Evolutionary conservation across 2,888 invertebrate species (phyloP).

Genomic region (Athalia cordata): DNA sequence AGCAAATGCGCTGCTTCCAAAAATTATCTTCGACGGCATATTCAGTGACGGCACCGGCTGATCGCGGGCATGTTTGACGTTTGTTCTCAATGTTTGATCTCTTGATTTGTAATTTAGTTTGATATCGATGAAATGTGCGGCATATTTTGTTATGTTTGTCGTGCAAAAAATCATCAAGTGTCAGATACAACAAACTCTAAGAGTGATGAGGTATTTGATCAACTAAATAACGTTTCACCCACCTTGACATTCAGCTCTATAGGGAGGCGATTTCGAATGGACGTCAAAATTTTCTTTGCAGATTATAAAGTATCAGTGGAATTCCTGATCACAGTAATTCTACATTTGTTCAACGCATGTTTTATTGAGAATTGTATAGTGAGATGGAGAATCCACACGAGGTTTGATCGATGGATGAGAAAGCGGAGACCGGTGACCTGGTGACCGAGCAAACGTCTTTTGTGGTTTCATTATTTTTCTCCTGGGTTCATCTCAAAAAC

Average conservation of each 20-base stretch:
- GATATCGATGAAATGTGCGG: constrained; percentile 73
- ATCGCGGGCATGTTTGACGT: not conserved
- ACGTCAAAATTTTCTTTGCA: not conserved
- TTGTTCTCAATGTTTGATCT: not conserved
- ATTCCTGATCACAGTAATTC: no score
- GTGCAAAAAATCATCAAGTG: constrained; percentile 50
- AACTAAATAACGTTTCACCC: not conserved
- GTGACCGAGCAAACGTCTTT: no score
- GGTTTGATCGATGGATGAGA: no score
- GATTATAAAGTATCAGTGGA: not conserved
- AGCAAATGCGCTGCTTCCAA: not conserved
- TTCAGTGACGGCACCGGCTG: not conserved
- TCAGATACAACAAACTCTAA: constrained; percentile 1
- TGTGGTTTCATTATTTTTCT: no score
- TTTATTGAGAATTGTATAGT: no score
- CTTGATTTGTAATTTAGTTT: no score
- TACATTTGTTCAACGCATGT: no score
- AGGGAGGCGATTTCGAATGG: not conserved
- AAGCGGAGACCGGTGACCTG: no score
- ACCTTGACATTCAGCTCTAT: not conserved
- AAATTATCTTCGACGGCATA: not conserved
- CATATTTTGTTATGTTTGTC: constrained; percentile 75
- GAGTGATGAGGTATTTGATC: constrained; percentile 34
- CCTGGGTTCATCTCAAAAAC: no score
- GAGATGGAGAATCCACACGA: no score